phyloP scores from a whole-genome alignment of 2,888 invertebrate species.

The Diloba caeruleocephala region DNA sequence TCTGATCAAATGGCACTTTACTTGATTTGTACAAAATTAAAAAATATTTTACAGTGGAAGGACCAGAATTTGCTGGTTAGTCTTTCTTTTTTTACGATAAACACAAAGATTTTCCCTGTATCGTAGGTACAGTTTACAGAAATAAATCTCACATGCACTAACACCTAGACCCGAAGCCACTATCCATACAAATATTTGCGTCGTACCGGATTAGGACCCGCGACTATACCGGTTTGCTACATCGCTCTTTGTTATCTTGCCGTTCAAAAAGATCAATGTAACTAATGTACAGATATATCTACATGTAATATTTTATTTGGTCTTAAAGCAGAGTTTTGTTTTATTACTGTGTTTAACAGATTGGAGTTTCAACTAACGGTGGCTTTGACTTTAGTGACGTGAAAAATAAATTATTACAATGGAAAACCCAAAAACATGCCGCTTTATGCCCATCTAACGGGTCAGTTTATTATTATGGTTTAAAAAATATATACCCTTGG shows the following conservation, averaged over 20 bases:
- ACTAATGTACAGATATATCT: conserved; percentile 73
- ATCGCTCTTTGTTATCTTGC: no score
- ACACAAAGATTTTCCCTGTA: no score
- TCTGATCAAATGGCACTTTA: conserved; percentile 74
- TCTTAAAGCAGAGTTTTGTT: not conserved
- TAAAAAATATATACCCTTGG: no score
- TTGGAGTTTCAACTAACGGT: conserved; percentile 77
- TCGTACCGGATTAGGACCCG: no score
- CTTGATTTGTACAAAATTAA: conserved; percentile 79
- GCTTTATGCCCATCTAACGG: conserved; percentile 82
- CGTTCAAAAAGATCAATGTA: conserved; percentile 84
- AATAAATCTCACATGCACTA: no score
- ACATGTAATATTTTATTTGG: conserved; percentile 3
- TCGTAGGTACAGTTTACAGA: no score
- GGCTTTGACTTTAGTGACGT: conserved; percentile 83
- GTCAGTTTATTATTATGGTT: conserved; percentile 65
- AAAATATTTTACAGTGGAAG: conserved; percentile 81
- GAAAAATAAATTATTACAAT: conserved; percentile 84
- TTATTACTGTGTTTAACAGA: conserved; percentile 59
- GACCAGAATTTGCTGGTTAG: conserved; percentile 71
- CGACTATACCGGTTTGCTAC: no score
- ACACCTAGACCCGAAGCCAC: no score
- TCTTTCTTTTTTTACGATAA: no score
- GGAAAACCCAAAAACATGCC: conserved; percentile 84
- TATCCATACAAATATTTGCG: no score